Evolutionary conservation across 2,888 invertebrate genomes (phyloP), one percentile per base, ranked within the genome.

Genomic region (Acleris sparsana): DNA sequence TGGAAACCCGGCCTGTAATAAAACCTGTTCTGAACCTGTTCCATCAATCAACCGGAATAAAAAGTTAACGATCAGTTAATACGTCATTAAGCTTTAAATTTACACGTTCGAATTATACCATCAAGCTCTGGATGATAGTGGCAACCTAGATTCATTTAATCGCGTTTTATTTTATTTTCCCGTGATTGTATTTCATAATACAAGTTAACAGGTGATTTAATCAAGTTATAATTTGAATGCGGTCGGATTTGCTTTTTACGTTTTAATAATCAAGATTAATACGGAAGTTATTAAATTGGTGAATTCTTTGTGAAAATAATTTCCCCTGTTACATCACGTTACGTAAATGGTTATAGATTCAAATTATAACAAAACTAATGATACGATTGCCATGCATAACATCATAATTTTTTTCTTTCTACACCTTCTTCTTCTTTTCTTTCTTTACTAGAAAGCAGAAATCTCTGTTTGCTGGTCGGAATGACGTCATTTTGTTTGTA

Each of bases 41-140:
- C 75, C 73, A 88, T 88, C 88, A 85, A 89, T 89, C 88, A 88
- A 72, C 73, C 68, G 65, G 75, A 76, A 80, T 83, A 81, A 84
- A 85, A 86, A 83, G 84, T 83, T 80, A 74, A 62, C 76, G 76
- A 83, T 84, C 83, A 83, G 80, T 85, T 87, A 85, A 81, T 79
- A 83, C 83, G 80, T 84, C 80, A 80, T 82, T 78, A 80, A 72
- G 74, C 69, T 72, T 80, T 73, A 72, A 76, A 73, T 70, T 72
- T 63, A 70, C 67, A 70, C 66, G 68, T 64, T 69, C 65, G 57
- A 68, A 66, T 68, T 69, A 68, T 49, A 58, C 53, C 29, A 67
- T 60, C 56, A 49, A 39, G 46, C 48, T 46, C n/a, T 25, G 13
- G 39, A 39, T 18, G n/a, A 43, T 56, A 52, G 22, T 11, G 20